A percentile compares a stretch with the other conserved stretches of the same genome.
Conservation (phyloP, 1,140 invertebrate species). For the Drosophila grimshawi region DNA sequence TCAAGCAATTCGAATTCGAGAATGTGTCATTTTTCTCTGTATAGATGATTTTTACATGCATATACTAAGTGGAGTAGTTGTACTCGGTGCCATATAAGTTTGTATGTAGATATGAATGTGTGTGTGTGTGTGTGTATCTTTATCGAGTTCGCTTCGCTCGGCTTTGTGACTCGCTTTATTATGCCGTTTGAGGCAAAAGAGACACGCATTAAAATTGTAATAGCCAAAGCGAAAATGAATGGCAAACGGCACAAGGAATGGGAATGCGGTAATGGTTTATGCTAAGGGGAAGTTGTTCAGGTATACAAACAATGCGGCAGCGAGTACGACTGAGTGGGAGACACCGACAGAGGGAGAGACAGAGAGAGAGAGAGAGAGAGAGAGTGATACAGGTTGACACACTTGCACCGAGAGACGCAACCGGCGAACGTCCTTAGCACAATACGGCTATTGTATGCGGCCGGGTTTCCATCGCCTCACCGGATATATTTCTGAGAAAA, state of each 20-base stretch:
- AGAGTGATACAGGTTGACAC: conserved; percentile 39
- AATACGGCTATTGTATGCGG: conserved; percentile 61
- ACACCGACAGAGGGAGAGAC: not conserved
- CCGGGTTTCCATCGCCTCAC: conserved; percentile 27
- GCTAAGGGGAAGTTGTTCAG: conserved; percentile 17
- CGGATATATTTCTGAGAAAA: conserved; percentile 71
- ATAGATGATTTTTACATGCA: no score
- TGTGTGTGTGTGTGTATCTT: no score
- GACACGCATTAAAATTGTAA: conserved; percentile 75
- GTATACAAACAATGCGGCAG: conserved; percentile 3
- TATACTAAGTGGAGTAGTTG: no score
- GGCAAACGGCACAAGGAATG: conserved; percentile 14
- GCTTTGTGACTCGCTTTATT: conserved; percentile 54
- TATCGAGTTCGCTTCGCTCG: not conserved
- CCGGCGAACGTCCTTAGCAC: conserved; percentile 56
- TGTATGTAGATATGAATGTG: no score
- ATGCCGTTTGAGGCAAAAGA: conserved; percentile 63
- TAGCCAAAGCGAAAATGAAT: conserved; percentile 35
- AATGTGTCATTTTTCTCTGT: no score
- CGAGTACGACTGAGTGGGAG: no score
- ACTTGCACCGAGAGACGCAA: conserved; percentile 46
- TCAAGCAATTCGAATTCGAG: no score
- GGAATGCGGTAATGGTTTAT: conserved; percentile 10
- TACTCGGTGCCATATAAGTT: no score
- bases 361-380: conserved; percentile 8